Evolutionary conservation across 2,113 vertebrate species (phyloP).

Genomic region (Upupa epops): DNA sequence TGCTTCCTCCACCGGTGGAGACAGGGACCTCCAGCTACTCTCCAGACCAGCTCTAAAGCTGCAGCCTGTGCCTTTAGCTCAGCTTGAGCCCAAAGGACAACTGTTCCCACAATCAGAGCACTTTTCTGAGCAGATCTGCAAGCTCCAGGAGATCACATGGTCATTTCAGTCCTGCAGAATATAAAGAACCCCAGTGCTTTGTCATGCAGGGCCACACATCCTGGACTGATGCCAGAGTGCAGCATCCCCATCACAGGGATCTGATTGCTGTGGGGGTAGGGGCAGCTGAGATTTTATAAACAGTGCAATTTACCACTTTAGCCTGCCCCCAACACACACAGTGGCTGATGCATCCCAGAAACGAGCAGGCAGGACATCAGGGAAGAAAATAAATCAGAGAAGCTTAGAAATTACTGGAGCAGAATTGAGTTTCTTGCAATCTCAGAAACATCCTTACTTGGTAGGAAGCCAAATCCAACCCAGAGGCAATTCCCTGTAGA

Average conservation of each 20-base stretch:
- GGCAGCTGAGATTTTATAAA: neutral
- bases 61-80: neutral
- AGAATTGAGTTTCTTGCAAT: constrained; percentile 29
- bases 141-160: neutral
- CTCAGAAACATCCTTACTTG: constrained; percentile 24
- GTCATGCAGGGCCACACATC: neutral
- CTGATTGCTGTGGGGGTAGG: neutral
- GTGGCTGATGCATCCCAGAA: neutral
- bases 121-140: neutral
- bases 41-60: neutral
- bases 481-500: neutral
- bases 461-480: constrained; percentile 2
- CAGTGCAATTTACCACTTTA: neutral
- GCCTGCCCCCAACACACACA: neutral
- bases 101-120: neutral
- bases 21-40: neutral
- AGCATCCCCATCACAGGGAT: neutral
- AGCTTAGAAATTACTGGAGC: constrained; percentile 42
- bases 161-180: neutral
- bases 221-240: neutral
- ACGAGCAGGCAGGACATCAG: neutral
- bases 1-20: too few relatives aligned
- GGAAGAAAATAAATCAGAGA: neutral
- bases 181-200: neutral
- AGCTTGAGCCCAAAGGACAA: neutral